Percentiles rank a stretch among this genome's conserved stretches.
Evolutionary conservation across 2,888 invertebrate species (phyloP).

Genomic region (Anticlea derivata): DNA sequence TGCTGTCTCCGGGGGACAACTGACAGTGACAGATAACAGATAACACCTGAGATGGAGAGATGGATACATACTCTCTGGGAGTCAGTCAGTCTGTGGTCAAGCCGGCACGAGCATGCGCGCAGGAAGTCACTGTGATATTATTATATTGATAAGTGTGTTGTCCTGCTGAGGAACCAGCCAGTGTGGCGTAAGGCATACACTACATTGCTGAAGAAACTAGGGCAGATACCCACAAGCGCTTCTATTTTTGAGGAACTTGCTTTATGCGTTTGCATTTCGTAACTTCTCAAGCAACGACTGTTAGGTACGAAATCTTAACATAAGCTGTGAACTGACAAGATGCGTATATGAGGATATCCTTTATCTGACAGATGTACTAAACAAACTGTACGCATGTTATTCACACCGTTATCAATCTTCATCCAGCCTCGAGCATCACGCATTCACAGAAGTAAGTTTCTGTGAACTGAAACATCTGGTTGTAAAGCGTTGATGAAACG

Average conservation of each 20-base stretch:
- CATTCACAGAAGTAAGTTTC: conserved; percentile 1
- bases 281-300: background rate
- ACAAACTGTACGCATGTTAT: conserved; percentile 6
- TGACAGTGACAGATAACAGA: no score
- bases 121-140: no score
- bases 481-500: background rate
- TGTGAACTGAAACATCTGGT: conserved; percentile 20
- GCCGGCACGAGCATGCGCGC: no score
- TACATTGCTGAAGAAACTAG: no score
- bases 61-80: no score
- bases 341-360: conserved; percentile 11
- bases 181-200: no score
- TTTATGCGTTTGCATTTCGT: no score
- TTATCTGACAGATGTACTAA: conserved; percentile 4
- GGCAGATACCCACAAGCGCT: background rate
- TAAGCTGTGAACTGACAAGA: background rate
- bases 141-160: no score
- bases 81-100: no score
- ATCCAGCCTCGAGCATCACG: background rate
- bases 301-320: background rate
- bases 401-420: conserved; percentile 13
- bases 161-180: no score
- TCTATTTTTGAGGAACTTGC: background rate
- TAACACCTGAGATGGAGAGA: no score
- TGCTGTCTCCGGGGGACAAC: no score